Evolutionary conservation across 2,797 vertebrate species (phyloP), one percentile per base, ranked within the genome.

Genomic region (Acanthiza pusilla): DNA sequence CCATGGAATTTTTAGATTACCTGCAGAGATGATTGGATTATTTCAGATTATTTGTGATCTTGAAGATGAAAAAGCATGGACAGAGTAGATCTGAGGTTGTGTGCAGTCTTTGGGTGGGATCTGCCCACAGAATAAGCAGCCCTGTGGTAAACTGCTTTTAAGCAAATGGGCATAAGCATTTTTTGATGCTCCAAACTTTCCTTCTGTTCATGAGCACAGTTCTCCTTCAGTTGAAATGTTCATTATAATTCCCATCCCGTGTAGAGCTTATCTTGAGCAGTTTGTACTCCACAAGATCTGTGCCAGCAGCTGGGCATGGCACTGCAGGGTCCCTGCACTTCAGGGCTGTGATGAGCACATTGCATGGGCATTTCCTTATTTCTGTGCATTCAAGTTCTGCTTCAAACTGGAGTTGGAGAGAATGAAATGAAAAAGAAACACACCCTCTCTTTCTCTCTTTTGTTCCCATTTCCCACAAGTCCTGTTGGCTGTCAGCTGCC

Each of bases 401-500:
- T 78, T 74, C 18, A 38, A 78, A 27, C 15, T 55, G 32, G 40
- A 48, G 19, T 10, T 75, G 57, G 36, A 71, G 61, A 74, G 61
- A 85, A 71, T 5, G 21, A 62, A 60, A 63, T 11, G 26, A 26
- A 57, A 68, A 29, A 61, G 16, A 43, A 55, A 25, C 32, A 4
- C 2, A 1, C 4, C 9, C 34, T 42, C 19, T 29, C 36, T 25
- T 47, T 26, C 8, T 71, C 3, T 74, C 29, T 66, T 63, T 50
- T 15, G 20, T 68, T 85, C 7, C 34, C 5, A 2, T 88, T 87
- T 89, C 34, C 36, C 38, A 15, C 36, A 15, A 63, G 81, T 73
- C 48, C 42, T 76, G 32, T 10, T 84, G 80, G 58, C 40, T 88
- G 47, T 78, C 84, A 92, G 74, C 71, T 94, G 92, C 63, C 47